These are phyloP conservation scores for Phytoseiulus persimilis DNA, from an alignment of 2,888 invertebrate genomes.

Conservation along the genomic window DNA sequence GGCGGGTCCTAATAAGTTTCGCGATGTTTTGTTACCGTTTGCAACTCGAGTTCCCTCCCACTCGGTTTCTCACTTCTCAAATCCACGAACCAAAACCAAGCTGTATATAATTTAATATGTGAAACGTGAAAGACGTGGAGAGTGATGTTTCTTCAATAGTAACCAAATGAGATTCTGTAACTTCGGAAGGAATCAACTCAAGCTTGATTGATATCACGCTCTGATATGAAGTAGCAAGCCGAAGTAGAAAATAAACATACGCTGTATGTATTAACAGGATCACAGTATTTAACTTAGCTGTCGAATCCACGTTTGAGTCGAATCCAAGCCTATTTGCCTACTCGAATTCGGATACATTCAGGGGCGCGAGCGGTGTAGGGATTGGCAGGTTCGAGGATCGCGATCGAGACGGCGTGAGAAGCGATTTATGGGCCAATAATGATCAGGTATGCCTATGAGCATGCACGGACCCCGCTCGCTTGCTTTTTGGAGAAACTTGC, in stretches of 20 bases:
- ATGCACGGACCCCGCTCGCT: too few species aligned
- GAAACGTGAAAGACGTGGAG: neutral
- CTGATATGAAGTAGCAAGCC: neutral
- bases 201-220: neutral
- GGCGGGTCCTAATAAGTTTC: neutral
- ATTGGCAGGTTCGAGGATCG: too few species aligned
- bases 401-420: too few species aligned
- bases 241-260: neutral
- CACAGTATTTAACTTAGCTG: too few species aligned
- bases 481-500: too few species aligned
- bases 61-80: neutral
- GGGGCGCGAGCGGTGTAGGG: too few species aligned
- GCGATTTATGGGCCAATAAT: too few species aligned
- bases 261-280: neutral
- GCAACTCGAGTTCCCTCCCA: neutral
- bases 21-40: neutral
- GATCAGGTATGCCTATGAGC: too few species aligned
- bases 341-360: too few species aligned
- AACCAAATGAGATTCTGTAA: neutral
- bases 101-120: neutral
- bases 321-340: too few species aligned
- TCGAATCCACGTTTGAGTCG: too few species aligned
- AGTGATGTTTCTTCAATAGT: neutral
- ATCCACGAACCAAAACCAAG: neutral
- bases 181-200: neutral